Conservation (phyloP, 2,888 invertebrate species). For the Thymelicus sylvestris region DNA sequence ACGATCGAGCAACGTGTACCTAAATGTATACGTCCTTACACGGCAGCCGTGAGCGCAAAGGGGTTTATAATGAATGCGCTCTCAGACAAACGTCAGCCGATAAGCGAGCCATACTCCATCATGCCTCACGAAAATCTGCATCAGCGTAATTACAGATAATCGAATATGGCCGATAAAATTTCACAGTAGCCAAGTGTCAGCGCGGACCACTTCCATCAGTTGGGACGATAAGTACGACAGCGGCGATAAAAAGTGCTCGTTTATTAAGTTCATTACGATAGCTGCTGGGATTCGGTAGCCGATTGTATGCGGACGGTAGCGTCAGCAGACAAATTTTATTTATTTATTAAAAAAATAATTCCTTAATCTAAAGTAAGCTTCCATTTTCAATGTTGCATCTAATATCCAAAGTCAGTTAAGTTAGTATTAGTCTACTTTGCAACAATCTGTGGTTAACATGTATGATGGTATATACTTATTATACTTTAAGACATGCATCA, state of each 20-base stretch:
- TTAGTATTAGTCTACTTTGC: too few species aligned
- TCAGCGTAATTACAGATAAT: constrained; percentile 36
- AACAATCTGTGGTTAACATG: too few species aligned
- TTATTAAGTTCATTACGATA: constrained; percentile 39
- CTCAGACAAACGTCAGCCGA: constrained; percentile 20
- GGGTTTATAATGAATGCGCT: neutral
- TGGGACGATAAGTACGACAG: constrained; percentile 32
- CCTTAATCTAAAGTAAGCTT: too few species aligned
- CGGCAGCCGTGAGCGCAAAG: neutral
- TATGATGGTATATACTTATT: too few species aligned
- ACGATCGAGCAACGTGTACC: constrained; percentile 1
- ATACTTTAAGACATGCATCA: too few species aligned
- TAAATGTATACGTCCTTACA: neutral
- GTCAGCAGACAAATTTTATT: neutral
- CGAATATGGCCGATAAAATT: constrained; percentile 42
- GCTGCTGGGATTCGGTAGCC: constrained; percentile 38
- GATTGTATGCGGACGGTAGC: constrained; percentile 18
- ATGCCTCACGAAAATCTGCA: constrained; percentile 24
- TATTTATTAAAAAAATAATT: too few species aligned
- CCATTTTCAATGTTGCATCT: too few species aligned
- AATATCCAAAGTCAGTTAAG: too few species aligned
- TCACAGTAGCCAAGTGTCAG: constrained; percentile 43
- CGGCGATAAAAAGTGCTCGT: constrained; percentile 36
- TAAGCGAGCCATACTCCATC: constrained; percentile 18
- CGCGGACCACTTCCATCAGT: constrained; percentile 34